Evolutionary conservation across 2,888 invertebrate genomes (phyloP), one percentile per base, ranked within the genome.

Genomic region (Calameuta pallipes): DNA sequence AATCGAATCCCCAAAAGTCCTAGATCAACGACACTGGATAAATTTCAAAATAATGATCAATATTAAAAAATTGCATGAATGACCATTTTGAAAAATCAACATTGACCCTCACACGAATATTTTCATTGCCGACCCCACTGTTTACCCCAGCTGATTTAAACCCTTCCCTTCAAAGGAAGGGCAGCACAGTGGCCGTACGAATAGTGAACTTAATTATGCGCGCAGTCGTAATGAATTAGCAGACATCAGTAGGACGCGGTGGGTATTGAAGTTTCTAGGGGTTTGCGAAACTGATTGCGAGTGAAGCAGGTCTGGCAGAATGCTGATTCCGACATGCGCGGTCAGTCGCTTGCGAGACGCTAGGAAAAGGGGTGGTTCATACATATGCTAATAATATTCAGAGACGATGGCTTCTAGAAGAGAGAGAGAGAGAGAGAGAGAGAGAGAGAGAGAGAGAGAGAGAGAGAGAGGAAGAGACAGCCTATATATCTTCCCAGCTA

Each of bases 381-480:
- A 84, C 88, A 88, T 89, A 89, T 89, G 89, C 87, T 89, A 89
- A 89, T 89, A 86, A 86, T 87, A 88, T 89, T 87, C 88, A 83
- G 84, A 85, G 86, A 85, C 85, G 87, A 83, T 85, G 85, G 84
- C 84, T 85, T 85, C 85, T 80, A 86, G 85, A 12, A 83, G 83
- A 85, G 83, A 84, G 86, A 86, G 56, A 37, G 37, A 37, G 37
- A 13, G 37, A 12, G 37, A 37, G 37, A 36, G 36, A 36, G 36
- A 36, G 36, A 35, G 1, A 41, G 41, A 41, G 15, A 78, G 84
- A 85, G 82, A 83, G 81, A 83, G 83, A 84, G 81, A 35, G 9
- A 37, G 1, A 41, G 41, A 41, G 15, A 78, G 84, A 85, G 82
- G 83, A 82, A 83, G 83, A 84, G 81, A 83, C 83, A 23, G 56